Conservation (phyloP, 2,113 vertebrate genomes). For the Callionymus lyra region DNA sequence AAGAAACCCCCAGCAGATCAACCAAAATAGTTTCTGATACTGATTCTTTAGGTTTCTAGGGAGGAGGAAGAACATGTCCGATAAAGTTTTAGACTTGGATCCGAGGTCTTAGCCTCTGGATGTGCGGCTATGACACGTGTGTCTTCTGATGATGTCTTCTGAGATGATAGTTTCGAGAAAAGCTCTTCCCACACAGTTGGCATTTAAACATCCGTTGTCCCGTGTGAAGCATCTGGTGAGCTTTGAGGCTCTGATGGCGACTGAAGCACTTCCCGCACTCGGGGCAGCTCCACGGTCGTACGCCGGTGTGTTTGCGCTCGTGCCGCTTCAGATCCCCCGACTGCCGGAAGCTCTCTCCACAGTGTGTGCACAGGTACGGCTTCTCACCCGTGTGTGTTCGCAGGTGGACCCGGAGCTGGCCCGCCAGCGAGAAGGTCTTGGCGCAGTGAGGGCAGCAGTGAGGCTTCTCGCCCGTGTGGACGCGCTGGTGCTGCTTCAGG, state of each 20-base stretch:
- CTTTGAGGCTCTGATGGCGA: conserved; percentile 68
- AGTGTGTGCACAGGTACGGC: conserved; percentile 70
- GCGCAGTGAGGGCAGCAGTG: conserved; percentile 59
- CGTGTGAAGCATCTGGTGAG: conserved; percentile 66
- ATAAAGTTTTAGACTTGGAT: no score
- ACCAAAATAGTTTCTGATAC: no score
- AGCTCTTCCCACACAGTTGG: conserved; percentile 65
- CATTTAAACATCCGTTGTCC: conserved; percentile 68
- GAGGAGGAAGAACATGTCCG: no score
- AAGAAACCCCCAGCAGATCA: no score
- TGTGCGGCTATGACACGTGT: conserved; percentile 41
- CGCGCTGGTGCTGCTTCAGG: conserved; percentile 66
- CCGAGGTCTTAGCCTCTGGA: no score
- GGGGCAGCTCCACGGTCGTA: conserved; percentile 56
- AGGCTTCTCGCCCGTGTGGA: conserved; percentile 68
- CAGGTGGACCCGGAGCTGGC: conserved; percentile 68
- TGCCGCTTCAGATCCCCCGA: conserved; percentile 69
- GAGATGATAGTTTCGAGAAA: conserved; percentile 67
- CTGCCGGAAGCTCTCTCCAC: conserved; percentile 70
- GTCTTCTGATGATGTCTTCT: conserved; percentile 69
- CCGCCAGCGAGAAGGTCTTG: conserved; percentile 62
- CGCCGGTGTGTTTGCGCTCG: conserved; percentile 69
- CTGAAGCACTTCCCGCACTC: conserved; percentile 71
- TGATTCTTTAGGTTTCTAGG: no score
- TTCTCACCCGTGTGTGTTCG: conserved; percentile 69